Evolutionary conservation across 2,888 invertebrate species (phyloP).

Genomic region (Scaptodrosophila latifasciaeformis): DNA sequence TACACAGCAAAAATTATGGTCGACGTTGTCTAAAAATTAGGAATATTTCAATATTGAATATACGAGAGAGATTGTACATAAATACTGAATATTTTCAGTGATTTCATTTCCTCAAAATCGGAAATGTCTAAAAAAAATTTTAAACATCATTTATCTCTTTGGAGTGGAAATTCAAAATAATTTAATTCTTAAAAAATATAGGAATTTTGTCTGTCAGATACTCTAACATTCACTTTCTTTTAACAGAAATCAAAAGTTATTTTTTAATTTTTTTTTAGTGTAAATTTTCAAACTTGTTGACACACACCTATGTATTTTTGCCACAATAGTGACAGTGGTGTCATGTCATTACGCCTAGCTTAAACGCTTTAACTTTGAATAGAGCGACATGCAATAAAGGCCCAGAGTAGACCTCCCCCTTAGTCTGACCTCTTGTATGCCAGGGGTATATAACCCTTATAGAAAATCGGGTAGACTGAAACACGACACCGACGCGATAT

Average conservation of each 20-base stretch:
- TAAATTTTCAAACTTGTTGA: constrained; percentile 56
- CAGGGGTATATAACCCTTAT: constrained; percentile 1
- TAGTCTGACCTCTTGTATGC: background rate
- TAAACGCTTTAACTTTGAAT: constrained; percentile 49
- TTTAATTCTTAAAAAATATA: background rate
- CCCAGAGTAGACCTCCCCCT: background rate
- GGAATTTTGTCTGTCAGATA: no score
- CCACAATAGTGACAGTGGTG: constrained; percentile 62
- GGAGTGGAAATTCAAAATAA: background rate
- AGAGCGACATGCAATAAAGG: constrained; percentile 44
- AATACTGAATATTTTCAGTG: no score
- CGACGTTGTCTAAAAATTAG: no score
- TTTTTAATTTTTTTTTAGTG: constrained; percentile 26
- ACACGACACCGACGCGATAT: constrained; percentile 49
- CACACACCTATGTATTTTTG: constrained; percentile 44
- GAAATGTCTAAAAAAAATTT: background rate
- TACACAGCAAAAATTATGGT: no score
- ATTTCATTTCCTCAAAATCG: no score
- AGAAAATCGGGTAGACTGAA: constrained; percentile 31
- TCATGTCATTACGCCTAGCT: constrained; percentile 62
- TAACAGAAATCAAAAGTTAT: no score
- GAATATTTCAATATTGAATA: no score
- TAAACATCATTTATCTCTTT: background rate
- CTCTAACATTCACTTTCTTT: no score
- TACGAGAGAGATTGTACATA: no score